Base-by-base conservation (phyloP, 1,140 invertebrate genomes). In the Pogonomyrmex barbatus region DNA sequence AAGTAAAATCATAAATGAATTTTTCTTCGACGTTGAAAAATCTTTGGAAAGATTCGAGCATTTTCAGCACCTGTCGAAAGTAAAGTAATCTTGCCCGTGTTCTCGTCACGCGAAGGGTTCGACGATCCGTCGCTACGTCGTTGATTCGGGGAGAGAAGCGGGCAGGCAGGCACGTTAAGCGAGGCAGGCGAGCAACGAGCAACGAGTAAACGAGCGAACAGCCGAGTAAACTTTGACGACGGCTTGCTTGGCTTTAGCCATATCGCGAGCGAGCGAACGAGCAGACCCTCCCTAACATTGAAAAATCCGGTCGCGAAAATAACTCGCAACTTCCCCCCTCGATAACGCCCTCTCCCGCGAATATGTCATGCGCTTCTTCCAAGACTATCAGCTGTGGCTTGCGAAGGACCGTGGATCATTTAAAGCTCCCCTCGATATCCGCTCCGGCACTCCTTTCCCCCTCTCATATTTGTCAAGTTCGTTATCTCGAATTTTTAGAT, bases 201-300 rank as follows among this genome's bases (percentile, higher is more conserved):
- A 78, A 85, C 73, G 83, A 67, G 62, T 85, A 78, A 78, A 78
- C 52, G 75, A 89, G 76, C 71, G 76, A 81, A 83, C 86, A 90
- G 85, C 75, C 75, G 81, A 87, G 85, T 84, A 90, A 90, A 90
- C 88, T 85, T 90, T 85, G 88, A 89, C 86, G 86, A 90, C 58
- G 88, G 86, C 79, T 89, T 77, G 89, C 85, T 89, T 89, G 87
- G 84, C 87, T 89, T 52, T 82, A 71, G 60, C 58, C 63, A 33
- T 39, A 60, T 14, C 30, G 58, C 75, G 45, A 79, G n/a, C 76
- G 45, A 79, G n/a, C 76, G 47, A 88, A 54, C 75, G 60, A 86
- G 58, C 68, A 78, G 9, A n/a, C 33, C 17, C 24, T 85, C 58
- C 60, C 62, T 54, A 76, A 65, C 24, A 60, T 47, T 56, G 75